A percentile compares a stretch with the other conserved stretches of the same genome.
phyloP scores from a whole-genome alignment of 92 coral and sea anemone species.

The Phymanthus crucifer region DNA sequence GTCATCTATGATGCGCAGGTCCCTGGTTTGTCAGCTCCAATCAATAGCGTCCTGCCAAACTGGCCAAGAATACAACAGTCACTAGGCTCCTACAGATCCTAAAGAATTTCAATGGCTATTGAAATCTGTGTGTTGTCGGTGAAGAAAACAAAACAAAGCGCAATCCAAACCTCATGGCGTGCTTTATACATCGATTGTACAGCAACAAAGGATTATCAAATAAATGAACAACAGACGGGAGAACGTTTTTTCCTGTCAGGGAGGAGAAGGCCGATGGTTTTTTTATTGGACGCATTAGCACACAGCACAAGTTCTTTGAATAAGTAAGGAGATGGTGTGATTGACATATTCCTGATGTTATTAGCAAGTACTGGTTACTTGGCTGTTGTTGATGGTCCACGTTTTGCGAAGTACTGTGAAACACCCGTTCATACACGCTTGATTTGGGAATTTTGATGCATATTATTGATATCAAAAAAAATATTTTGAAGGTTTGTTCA shows the following conservation, averaged over 20 bases:
- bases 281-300: not conserved
- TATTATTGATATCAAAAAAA: not conserved
- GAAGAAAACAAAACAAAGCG: constrained; percentile 12
- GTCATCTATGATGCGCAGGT: constrained; percentile 18
- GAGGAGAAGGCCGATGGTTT: not conserved
- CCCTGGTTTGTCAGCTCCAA: not conserved
- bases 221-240: not conserved
- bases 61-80: not conserved
- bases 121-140: constrained; percentile 13
- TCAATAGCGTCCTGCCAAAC: constrained; percentile 2
- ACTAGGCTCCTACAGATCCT: not conserved
- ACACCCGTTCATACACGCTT: constrained; percentile 3
- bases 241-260: not conserved
- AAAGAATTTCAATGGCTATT: constrained; percentile 5
- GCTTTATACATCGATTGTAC: not conserved
- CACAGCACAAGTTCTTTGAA: not conserved
- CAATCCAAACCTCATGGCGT: constrained; percentile 3
- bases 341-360: not conserved
- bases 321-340: not conserved
- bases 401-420: not conserved
- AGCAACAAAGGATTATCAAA: no score
- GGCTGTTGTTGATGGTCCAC: not conserved
- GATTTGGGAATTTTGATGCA: not conserved
- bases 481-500: not conserved
- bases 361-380: not conserved